Conservation (phyloP, 2,888 invertebrate genomes). For the Zootermopsis nevadensis region DNA sequence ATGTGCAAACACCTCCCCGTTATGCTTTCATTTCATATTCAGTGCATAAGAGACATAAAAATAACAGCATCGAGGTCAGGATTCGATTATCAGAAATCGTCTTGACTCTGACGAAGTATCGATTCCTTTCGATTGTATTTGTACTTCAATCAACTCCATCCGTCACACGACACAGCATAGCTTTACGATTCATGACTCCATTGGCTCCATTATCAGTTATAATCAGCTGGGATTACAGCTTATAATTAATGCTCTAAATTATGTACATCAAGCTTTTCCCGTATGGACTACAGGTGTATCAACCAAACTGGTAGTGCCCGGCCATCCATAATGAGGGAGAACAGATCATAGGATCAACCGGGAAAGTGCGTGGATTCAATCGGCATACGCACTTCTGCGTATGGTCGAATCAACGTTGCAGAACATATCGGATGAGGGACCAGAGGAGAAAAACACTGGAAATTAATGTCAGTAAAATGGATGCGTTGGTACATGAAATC, state of each 20-base stretch:
- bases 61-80: too few relatives aligned
- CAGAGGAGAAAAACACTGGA: neutral
- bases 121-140: slow-evolving; percentile 19
- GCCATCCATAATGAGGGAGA: slow-evolving; percentile 36
- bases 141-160: slow-evolving; percentile 33
- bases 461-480: slow-evolving; percentile 30
- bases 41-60: too few relatives aligned
- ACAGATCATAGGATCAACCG: slow-evolving; percentile 17
- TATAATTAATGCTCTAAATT: slow-evolving; percentile 49
- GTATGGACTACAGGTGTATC: slow-evolving; percentile 34
- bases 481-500: neutral
- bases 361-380: slow-evolving; percentile 8
- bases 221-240: slow-evolving; percentile 42
- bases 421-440: neutral
- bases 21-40: too few relatives aligned
- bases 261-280: slow-evolving; percentile 47
- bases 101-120: too few relatives aligned
- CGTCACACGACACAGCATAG: slow-evolving; percentile 32
- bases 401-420: slow-evolving; percentile 26
- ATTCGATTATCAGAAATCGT: too few relatives aligned
- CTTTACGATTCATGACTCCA: slow-evolving; percentile 37
- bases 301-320: slow-evolving; percentile 16
- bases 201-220: slow-evolving; percentile 33
- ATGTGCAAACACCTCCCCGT: too few relatives aligned
- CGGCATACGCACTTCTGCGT: neutral